Conservation (phyloP, 2,797 vertebrate genomes). For the Hydrophis major region DNA sequence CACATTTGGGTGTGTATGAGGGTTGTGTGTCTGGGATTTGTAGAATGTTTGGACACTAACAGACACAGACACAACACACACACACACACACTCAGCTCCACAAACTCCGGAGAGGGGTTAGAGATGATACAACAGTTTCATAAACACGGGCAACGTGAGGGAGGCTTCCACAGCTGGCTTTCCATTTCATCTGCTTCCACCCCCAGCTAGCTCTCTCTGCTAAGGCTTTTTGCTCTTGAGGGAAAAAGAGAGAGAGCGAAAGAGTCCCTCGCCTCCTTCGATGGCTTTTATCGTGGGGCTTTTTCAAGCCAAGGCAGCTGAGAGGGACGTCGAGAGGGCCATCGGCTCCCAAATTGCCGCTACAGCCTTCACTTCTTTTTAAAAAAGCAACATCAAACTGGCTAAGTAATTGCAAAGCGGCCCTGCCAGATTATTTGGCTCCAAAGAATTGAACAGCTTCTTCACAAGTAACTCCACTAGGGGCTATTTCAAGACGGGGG, state of each 20-base stretch:
- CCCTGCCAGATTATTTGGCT: not conserved
- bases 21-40: not conserved
- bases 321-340: not conserved
- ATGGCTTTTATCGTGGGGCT: not conserved
- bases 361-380: not conserved
- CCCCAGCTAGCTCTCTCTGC: not conserved
- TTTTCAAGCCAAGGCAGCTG: not conserved
- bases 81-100: not conserved
- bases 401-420: not conserved
- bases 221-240: not conserved
- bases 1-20: not conserved
- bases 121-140: not conserved
- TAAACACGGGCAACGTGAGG: not conserved
- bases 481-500: not conserved
- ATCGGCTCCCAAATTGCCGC: not conserved
- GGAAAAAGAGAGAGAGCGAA: fast-evolving
- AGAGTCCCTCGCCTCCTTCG: too few species aligned
- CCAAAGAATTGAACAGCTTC: not conserved
- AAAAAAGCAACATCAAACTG: not conserved
- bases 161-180: not conserved
- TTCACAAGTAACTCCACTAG: not conserved
- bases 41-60: not conserved
- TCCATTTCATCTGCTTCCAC: not conserved
- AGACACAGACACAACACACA: not conserved
- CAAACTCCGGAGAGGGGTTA: not conserved